Conservation (phyloP, 2,113 vertebrate species). For the Cheirogaleus medius region DNA sequence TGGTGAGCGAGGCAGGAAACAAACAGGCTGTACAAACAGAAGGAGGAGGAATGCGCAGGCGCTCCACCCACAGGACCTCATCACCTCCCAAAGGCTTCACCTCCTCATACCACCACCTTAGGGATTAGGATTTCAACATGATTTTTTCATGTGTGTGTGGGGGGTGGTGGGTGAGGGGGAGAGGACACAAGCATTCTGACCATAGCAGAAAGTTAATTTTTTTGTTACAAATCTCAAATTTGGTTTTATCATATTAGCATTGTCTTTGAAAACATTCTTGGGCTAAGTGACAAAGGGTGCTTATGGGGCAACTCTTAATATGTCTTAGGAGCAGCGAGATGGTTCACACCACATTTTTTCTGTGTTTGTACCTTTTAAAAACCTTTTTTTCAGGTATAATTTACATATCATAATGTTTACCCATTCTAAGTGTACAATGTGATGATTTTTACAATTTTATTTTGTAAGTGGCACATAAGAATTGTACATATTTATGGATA, state of each 20-base stretch:
- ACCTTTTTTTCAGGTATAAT: background rate
- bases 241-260: background rate
- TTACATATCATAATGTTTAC: background rate
- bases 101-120: background rate
- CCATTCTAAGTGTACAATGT: background rate
- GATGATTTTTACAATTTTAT: background rate
- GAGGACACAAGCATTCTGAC: background rate
- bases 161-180: too few species aligned
- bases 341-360: background rate
- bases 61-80: background rate
- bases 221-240: background rate
- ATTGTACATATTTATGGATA: too few species aligned
- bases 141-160: too few species aligned
- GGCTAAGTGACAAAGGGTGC: background rate
- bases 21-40: background rate
- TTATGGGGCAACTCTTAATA: background rate
- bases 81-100: background rate
- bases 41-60: too few species aligned
- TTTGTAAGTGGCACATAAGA: too few species aligned
- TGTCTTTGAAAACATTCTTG: background rate
- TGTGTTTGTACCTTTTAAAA: background rate
- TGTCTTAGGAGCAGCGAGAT: background rate
- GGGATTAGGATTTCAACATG: background rate
- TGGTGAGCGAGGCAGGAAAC: background rate
- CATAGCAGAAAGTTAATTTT: background rate